Base-by-base conservation (phyloP, 2,113 vertebrate species). In the Tricholaema leucomelas region DNA sequence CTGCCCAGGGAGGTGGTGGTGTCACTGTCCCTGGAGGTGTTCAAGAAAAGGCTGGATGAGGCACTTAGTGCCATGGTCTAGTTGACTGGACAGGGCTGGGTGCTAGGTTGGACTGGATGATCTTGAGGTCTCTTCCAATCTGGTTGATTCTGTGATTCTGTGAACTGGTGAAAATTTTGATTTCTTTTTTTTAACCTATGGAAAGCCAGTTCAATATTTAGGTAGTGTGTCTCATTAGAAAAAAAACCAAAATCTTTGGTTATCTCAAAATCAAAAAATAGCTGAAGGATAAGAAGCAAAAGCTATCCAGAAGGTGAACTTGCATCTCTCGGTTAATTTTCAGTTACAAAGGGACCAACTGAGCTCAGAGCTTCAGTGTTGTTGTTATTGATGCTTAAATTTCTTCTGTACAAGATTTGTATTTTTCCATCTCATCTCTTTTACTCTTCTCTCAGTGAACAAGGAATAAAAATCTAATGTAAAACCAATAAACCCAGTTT, bases 211-310 rank as follows among this genome's bases (percentile, higher is more conserved):
- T 78, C 7, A 61, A 20, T 33, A 63, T 81, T 86, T 58, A 79
- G 30, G 5, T 13, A 56, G 12, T 46, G 15, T 16, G 10, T 18
- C 12, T 40, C 73, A 27, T 3, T 23, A 40, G 30, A 30, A 87
- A 63, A 87, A 63, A 79, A 79, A 18, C n/a, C 2, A 44, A 15
- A 56, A 64, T 61, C 30, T 64, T 42, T 76, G 5, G 3, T 61
- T 12, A 8, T 44, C 69, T 81, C 63, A 17, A 75, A 73, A 65
- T 84, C 64, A 17, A 73, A 73, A 87, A 73, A 72, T 58, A 77
- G 16, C 66, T 76, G 71, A 61, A 84, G 35, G 66, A 64, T 91
- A 74, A 52, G 67, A 91, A 74, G 27, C n/a, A 4, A 23, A 92
- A 81, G 14, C 33, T 76, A 21, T 52, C 55, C 0, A 0, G 71